Conservation (phyloP, 2,113 vertebrate genomes). For the Ibidorhyncha struthersii region DNA sequence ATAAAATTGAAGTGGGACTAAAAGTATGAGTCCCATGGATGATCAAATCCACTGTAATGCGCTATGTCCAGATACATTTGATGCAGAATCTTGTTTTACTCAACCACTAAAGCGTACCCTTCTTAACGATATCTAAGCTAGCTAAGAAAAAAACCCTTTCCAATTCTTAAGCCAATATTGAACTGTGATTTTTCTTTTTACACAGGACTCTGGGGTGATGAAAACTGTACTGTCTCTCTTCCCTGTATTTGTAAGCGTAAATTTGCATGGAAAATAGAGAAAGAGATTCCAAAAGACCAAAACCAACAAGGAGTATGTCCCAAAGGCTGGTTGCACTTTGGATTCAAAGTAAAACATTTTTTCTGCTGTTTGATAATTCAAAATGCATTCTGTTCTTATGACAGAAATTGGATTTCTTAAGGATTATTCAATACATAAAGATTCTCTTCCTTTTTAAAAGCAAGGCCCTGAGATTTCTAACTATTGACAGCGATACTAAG, state of each 20-base stretch:
- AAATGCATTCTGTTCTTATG: not conserved
- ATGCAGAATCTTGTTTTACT: not conserved
- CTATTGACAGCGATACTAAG: not conserved
- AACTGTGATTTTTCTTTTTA: not conserved
- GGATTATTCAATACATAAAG: not conserved
- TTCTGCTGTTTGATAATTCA: not conserved
- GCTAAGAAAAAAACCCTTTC: not conserved
- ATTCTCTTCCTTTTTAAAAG: not conserved
- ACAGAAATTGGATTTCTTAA: not conserved
- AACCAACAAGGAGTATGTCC: constrained; percentile 85
- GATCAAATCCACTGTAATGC: not conserved
- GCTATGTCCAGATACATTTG: not conserved
- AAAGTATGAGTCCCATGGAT: not conserved
- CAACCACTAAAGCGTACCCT: not conserved
- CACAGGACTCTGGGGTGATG: constrained; percentile 84
- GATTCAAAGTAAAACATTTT: constrained; percentile 84
- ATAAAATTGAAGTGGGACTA: not conserved
- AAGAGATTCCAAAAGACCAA: constrained; percentile 73
- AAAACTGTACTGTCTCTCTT: constrained; percentile 78
- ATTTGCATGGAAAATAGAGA: constrained; percentile 79
- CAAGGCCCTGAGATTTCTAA: not conserved
- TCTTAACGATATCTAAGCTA: not conserved
- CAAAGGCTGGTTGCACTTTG: constrained; percentile 90
- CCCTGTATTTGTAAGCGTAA: constrained; percentile 88
- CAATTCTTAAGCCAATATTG: not conserved